Evolutionary conservation across 2,888 invertebrate species (phyloP).

Genomic region (Tetranychus piercei): DNA sequence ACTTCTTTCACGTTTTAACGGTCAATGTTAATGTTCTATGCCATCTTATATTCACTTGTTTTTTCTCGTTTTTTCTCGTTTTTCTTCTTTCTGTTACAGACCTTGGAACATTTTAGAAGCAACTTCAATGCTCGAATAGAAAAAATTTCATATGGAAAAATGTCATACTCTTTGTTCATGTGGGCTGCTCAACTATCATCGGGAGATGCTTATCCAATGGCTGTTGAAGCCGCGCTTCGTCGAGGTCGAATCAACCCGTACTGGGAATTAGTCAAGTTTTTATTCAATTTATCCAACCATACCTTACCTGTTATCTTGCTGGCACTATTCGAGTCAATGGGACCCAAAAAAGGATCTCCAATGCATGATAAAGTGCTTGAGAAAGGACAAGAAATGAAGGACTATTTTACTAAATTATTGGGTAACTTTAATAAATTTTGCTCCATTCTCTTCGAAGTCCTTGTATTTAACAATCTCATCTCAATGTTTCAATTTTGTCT

Average conservation of each 20-base stretch:
- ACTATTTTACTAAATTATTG: neutral
- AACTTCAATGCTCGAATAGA: slow-evolving; percentile 3
- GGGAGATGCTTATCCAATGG: slow-evolving; percentile 3
- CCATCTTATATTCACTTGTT: neutral
- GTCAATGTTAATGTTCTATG: neutral
- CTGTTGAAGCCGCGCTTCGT: slow-evolving; percentile 1
- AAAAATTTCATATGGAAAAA: neutral
- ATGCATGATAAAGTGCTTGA: neutral
- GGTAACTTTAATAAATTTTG: neutral
- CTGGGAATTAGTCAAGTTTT: slow-evolving; percentile 50
- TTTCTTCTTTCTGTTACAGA: neutral
- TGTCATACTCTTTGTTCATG: neutral
- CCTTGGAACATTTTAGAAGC: slow-evolving; percentile 15
- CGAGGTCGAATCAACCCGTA: slow-evolving; percentile 34
- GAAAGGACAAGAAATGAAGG: neutral
- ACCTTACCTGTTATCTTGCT: slow-evolving; percentile 61
- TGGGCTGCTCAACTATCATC: neutral
- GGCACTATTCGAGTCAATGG: slow-evolving; percentile 35
- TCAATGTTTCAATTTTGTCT: neutral
- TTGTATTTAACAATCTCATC: neutral
- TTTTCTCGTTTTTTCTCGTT: neutral
- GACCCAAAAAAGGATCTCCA: neutral
- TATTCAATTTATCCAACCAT: slow-evolving; percentile 53
- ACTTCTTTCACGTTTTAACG: neutral
- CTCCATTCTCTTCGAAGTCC: neutral